Percentiles rank a stretch among this genome's conserved stretches.
Conservation (phyloP, 2,888 invertebrate species). For the Platycheirus rosarum region DNA sequence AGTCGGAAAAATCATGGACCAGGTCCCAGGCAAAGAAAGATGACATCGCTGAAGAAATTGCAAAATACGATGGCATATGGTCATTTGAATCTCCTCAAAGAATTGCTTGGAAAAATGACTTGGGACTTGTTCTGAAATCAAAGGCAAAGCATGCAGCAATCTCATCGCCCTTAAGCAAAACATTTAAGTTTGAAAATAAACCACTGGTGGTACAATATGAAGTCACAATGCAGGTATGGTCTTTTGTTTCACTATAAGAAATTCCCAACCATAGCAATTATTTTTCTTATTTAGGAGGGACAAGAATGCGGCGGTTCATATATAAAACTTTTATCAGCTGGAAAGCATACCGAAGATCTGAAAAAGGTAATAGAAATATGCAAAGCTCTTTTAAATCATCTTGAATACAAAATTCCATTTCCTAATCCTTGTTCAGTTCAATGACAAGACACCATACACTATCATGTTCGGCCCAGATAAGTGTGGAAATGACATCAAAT, state of each 20-base stretch:
- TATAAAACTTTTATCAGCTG: constrained; percentile 93
- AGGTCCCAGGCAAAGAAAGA: constrained; percentile 96
- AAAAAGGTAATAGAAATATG: constrained; percentile 82
- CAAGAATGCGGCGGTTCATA: constrained; percentile 99
- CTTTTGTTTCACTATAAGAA: constrained; percentile 12
- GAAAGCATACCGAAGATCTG: constrained; percentile 87
- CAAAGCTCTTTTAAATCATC: background rate
- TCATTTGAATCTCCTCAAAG: constrained; percentile 88
- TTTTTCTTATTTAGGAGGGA: constrained; percentile 88
- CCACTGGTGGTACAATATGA: constrained; percentile 96
- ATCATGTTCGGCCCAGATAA: constrained; percentile 99
- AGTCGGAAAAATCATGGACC: constrained; percentile 91
- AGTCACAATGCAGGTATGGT: constrained; percentile 89
- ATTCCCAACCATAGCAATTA: background rate
- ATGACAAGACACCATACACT: constrained; percentile 98
- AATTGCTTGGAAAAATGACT: constrained; percentile 91
- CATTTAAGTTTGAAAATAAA: constrained; percentile 92
- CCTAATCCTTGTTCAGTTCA: constrained; percentile 84
- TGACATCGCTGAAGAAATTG: constrained; percentile 92
- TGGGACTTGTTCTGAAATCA: constrained; percentile 94
- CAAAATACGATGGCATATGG: constrained; percentile 96
- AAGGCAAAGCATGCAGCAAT: constrained; percentile 99
- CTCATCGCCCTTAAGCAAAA: constrained; percentile 88
- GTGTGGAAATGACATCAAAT: constrained; percentile 97
- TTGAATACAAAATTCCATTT: constrained; percentile 43